A percentile compares a stretch with the other conserved stretches of the same genome.
phyloP scores from a whole-genome alignment of 2,888 invertebrate species.

The Byasa hedistus region DNA sequence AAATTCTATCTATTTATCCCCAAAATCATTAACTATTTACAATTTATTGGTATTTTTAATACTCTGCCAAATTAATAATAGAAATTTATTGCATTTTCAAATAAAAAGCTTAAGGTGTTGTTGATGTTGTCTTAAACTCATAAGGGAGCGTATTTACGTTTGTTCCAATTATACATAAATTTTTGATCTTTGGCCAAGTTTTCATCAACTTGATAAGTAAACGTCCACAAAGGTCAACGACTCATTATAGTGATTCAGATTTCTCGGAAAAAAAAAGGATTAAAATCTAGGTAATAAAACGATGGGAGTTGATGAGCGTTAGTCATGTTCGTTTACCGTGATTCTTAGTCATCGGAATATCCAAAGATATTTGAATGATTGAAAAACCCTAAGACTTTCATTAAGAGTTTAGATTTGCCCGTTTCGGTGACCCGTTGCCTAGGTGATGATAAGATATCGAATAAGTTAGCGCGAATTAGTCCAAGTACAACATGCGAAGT shows the following conservation, averaged over 20 bases:
- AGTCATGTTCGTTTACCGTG: too few species aligned
- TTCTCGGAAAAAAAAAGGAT: background rate
- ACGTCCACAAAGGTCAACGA: conserved; percentile 48
- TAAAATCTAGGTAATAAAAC: background rate
- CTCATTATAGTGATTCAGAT: conserved; percentile 35
- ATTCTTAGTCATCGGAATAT: too few species aligned
- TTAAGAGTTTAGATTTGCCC: too few species aligned
- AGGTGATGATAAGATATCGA: too few species aligned
- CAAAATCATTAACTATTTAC: background rate
- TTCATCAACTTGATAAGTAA: conserved; percentile 40
- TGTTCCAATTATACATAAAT: conserved; percentile 40
- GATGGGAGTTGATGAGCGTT: too few species aligned
- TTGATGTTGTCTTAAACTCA: conserved; percentile 20
- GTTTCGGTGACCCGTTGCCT: too few species aligned
- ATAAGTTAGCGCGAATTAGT: too few species aligned
- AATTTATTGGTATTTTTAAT: conserved; percentile 4
- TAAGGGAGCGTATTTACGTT: conserved; percentile 37
- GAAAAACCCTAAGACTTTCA: too few species aligned
- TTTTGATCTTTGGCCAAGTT: conserved; percentile 59
- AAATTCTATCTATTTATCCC: background rate
- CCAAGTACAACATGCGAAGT: too few species aligned
- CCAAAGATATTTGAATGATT: too few species aligned
- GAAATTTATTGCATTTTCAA: conserved; percentile 15
- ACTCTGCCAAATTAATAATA: background rate
- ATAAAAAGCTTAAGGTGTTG: conserved; percentile 19